Evolutionary conservation across 1,140 invertebrate species (phyloP).

Genomic region (Pissodes strobi): DNA sequence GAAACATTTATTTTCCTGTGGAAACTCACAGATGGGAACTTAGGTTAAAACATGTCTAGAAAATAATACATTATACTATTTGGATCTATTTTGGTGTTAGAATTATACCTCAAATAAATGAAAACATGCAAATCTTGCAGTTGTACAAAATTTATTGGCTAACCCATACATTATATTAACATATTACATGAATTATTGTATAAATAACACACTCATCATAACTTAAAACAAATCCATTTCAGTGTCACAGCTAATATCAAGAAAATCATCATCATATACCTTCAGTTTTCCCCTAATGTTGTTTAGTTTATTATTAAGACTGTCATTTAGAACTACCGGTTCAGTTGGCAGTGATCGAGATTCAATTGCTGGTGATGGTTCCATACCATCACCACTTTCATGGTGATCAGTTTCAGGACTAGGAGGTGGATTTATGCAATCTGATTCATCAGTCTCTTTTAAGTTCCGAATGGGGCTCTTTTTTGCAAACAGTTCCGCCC

Average conservation of each 20-base stretch:
- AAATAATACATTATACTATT: no score
- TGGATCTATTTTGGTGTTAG: no score
- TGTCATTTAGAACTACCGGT: background rate
- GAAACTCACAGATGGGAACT: no score
- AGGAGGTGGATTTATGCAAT: conserved; percentile 75
- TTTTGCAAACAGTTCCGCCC: conserved; percentile 62
- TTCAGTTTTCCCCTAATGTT: conserved; percentile 36
- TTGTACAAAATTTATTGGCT: no score
- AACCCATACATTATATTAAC: no score
- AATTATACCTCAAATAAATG: no score
- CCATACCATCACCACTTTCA: conserved; percentile 68
- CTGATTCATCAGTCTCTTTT: conserved; percentile 59
- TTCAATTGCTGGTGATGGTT: conserved; percentile 37
- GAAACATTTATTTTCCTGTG: no score
- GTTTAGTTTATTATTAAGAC: conserved; percentile 13
- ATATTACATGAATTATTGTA: no score
- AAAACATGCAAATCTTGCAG: no score
- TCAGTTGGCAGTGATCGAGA: background rate
- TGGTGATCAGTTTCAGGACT: conserved; percentile 75
- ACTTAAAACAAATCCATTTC: conserved; percentile 74
- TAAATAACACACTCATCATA: background rate
- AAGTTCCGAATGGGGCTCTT: conserved; percentile 48
- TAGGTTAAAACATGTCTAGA: no score
- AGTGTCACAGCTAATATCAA: conserved; percentile 69
- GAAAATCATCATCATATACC: conserved; percentile 70